phyloP scores from a whole-genome alignment of 2,888 invertebrate genomes.

The Drosophila peninsularis region DNA sequence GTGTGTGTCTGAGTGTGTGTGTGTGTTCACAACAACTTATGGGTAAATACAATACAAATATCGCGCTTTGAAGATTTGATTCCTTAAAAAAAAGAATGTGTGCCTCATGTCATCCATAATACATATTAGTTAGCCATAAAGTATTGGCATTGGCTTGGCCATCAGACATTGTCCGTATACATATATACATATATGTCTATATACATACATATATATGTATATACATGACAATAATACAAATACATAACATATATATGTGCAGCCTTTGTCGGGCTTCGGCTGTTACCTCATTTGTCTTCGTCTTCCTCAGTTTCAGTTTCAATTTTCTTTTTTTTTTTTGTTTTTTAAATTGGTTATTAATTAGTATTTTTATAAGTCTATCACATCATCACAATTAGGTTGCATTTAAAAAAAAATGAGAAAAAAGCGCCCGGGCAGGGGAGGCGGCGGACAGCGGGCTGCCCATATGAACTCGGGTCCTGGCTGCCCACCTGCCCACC shows the following conservation, averaged over 20 bases:
- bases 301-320: neutral
- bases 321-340: constrained; percentile 3
- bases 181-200: constrained; percentile 21
- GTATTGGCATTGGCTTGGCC: constrained; percentile 41
- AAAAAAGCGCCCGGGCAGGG: constrained; percentile 60
- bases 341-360: constrained; percentile 65
- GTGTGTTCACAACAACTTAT: constrained; percentile 72
- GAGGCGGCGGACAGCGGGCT: no score
- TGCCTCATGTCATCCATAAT: constrained; percentile 84
- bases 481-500: constrained; percentile 4
- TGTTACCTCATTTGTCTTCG: constrained; percentile 38
- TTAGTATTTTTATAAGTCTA: constrained; percentile 82
- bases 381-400: constrained; percentile 84
- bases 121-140: constrained; percentile 66
- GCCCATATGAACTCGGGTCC: constrained; percentile 5
- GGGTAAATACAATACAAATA: constrained; percentile 77
- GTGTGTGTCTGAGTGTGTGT: constrained; percentile 17
- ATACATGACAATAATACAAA: constrained; percentile 63
- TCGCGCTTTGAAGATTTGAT: constrained; percentile 69
- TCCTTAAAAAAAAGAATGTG: constrained; percentile 77
- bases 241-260: constrained; percentile 46
- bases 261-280: constrained; percentile 35
- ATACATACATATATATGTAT: constrained; percentile 23
- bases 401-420: constrained; percentile 67
- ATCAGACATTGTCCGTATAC: constrained; percentile 54